Evolutionary conservation across 1,140 invertebrate species (phyloP), one percentile per base, ranked within the genome.

Genomic region (Listronotus oregonensis): DNA sequence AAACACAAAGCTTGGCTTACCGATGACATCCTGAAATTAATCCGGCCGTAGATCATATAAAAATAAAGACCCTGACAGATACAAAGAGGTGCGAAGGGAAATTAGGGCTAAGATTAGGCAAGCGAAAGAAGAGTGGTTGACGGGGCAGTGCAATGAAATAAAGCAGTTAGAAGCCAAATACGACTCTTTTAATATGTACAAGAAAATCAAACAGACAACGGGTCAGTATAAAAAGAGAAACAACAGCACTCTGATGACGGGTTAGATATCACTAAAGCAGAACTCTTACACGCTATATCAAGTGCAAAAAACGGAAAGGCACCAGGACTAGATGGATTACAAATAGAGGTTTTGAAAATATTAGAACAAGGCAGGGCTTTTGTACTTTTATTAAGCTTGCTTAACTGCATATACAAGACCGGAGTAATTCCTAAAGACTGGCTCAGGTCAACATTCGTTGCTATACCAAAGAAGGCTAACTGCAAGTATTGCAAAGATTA

Each of bases 201-300:
- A 46, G 43, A 46, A 46, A 46, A 46, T 46, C 43, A 46, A 46
- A 6, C n/a, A n/a, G n/a, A n/a, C n/a, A n/a, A n/a, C n/a, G n/a
- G n/a, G n/a, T n/a, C n/a, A n/a, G n/a, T n/a, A 46, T 46, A 46
- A 46, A 46, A 46, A 46, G 43, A 46, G 43, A 6, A 46, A 11
- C 11, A 46, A 46, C 14, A 11, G 11, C 43, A 46, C 7, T 46
- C 14, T 46, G 5, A 46, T 46, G 43, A 46, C 5, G 14, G 43
- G 11, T 6, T 15, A 11, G 18, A 46, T 46, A 46, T 46, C 43
- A 15, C 14, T 18, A 46, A 46, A 11, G 43, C 43, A 46, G 43
- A 46, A 46, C 43, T 46, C 43, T 5, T 46, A 46, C 43, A 46
- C 43, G 43, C 43, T 46, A 46, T 46, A 11, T 46, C 43, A 46